Evolutionary conservation across 2,888 invertebrate genomes (phyloP), one percentile per base, ranked within the genome.

Genomic region (Mystacides longicornis): DNA sequence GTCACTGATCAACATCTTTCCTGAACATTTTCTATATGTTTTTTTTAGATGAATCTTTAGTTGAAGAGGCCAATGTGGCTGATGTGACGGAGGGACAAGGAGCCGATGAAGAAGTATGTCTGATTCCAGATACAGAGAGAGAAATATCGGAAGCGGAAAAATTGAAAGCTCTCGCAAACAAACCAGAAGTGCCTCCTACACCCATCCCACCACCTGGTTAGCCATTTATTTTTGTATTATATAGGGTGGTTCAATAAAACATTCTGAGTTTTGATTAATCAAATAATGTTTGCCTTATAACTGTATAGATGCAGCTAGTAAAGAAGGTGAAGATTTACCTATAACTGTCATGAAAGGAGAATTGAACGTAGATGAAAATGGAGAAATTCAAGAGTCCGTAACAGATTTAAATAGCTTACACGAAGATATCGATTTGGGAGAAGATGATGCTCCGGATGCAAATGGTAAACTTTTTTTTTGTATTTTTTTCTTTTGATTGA

Each of bases 91-190:
- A 72, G 16, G 49, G 62, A 62, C 49, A 58, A 19, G 85, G 84
- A 14, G 83, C 81, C 48, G 85, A 85, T 63, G 82, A 81, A 63
- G 85, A 85, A 64, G 74, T 85, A 5, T 86, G 85, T 57, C 75
- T 86, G 3, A 75, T 86, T 59, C 86, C 86, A 0, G 86, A 86
- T 64, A 83, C 82, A 1, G 82, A 83, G 56, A 73, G 84, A 57
- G 81, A 82, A 65, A 81, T 83, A 59, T 81, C 83, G 0, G 83
- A 85, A 63, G 84, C 81, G 1, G 85, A 85, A 64, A 84, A 83
- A 64, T 81, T 81, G 51, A 79, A 78, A 55, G 83, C 82, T 0
- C 65, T 69, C 45, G 61, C 67, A 52, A 70, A 70, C 0, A 65
- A 71, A 2, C 71, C 64, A 68, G 58, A 67, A 33, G 60, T 64